Base-by-base conservation (phyloP, 1,140 invertebrate species). In the Plectrocnemia conspersa region DNA sequence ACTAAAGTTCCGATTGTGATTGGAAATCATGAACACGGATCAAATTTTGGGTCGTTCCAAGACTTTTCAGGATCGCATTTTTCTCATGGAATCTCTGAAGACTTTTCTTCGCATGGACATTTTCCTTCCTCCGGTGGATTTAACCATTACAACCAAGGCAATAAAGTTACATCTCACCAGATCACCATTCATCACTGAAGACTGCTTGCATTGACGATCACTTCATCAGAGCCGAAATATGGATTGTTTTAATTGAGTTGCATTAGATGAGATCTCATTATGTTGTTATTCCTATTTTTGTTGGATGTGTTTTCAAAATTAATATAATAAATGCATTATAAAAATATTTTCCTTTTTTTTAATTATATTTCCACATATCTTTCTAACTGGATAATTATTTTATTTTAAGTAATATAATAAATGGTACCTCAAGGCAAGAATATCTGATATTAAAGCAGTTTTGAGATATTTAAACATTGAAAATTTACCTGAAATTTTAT, bases 1-100 rank as follows among this genome's bases (percentile, higher is more conserved):
- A 76, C 77, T 45, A 68, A 71, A 3, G 69, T 74, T 22, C 75
- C 74, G 9, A 25, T 48, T 22, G 66, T 78, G 7, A 23, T 65
- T 27, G 59, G 76, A 4, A 61, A 61, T 52, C 55, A 44, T 45
- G 13, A 27, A 24, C 18, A 44, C 19, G 18, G 18, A 1, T 21
- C 22, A 21, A 23, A 21, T 13, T 44, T 11, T 23, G 11, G 1
- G 13, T 46, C 15, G 24, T 27, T 23, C n/a, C n/a, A n/a, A n/a
- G n/a, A n/a, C 16, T 33, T 21, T 29, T 11, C 22, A 24, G 45
- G 18, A 13, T 9, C 13, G 42, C 23, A 7, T 16, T 10, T 19
- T 18, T 44, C 41, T 24, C 10, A 44, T 44, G 19, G 10, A 5
- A 10, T 22, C 15, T 44, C 41, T 6, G 18, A 21, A 7, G 41